Percentiles rank a stretch among this genome's conserved stretches.
Conservation (phyloP, 2,797 vertebrate species). For the Percopsis omiscomaycus region DNA sequence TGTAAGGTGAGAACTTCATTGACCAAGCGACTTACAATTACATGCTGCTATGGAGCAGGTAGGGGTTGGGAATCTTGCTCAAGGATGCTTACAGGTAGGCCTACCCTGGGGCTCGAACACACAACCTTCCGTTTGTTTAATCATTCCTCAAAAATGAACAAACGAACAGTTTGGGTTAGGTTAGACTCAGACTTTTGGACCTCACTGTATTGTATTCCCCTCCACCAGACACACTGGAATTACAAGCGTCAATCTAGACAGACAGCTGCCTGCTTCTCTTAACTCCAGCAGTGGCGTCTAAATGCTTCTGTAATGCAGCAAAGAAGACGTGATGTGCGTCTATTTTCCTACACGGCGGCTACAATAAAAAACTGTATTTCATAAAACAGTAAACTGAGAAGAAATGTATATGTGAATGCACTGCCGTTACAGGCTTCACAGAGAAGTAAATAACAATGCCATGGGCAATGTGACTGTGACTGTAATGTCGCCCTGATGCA, state of each 20-base stretch:
- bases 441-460: neutral
- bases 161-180: too few species aligned
- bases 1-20: too few species aligned
- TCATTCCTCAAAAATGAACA: too few species aligned
- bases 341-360: conserved; percentile 8
- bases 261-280: neutral
- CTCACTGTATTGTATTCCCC: too few species aligned
- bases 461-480: neutral
- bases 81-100: too few species aligned
- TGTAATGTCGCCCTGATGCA: neutral
- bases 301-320: conserved; percentile 25
- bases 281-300: neutral
- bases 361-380: conserved; percentile 8
- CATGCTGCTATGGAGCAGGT: too few species aligned
- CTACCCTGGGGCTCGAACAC: too few species aligned
- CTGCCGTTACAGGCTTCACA: conserved; percentile 7
- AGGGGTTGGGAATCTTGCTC: too few species aligned
- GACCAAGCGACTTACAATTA: too few species aligned
- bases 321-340: conserved; percentile 15
- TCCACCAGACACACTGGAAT: too few species aligned
- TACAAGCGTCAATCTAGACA: conserved; percentile 8
- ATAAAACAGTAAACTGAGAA: neutral
- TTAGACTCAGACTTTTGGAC: too few species aligned
- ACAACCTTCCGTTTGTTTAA: too few species aligned
- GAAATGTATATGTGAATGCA: conserved; percentile 2